These are phyloP conservation scores for Todiramphus saurophagus DNA, from an alignment of 2,113 vertebrate species.

Conservation along the genomic window DNA sequence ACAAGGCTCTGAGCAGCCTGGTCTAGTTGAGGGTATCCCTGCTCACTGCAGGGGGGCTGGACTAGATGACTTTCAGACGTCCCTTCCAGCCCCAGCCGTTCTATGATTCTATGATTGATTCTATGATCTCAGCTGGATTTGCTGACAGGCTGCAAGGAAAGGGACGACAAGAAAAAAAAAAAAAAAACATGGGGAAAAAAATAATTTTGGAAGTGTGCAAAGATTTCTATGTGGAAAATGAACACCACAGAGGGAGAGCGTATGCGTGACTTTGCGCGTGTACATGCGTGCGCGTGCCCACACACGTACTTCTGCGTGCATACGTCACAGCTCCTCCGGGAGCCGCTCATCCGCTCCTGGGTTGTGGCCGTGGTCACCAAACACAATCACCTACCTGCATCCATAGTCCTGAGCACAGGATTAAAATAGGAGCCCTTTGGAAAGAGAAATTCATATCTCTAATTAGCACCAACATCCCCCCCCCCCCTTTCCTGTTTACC, in stretches of 20 bases:
- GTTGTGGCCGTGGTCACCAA: background rate
- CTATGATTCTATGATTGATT: too few relatives aligned
- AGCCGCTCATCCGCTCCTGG: background rate
- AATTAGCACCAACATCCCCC: constrained; percentile 21
- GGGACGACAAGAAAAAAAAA: background rate
- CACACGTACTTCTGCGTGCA: fast-evolving
- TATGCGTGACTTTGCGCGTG: background rate
- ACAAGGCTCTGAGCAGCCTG: too few relatives aligned
- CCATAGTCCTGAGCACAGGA: background rate
- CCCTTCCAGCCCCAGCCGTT: too few relatives aligned
- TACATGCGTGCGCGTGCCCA: background rate
- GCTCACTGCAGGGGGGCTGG: too few relatives aligned
- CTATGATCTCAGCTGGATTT: background rate
- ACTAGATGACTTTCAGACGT: too few relatives aligned
- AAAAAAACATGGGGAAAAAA: fast-evolving
- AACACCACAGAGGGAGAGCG: fast-evolving
- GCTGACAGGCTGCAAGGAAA: background rate
- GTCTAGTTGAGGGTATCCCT: too few relatives aligned
- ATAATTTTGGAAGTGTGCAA: background rate
- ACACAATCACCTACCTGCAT: background rate
- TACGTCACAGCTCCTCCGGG: background rate
- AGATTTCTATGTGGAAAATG: background rate
- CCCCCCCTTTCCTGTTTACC: constrained; percentile 39
- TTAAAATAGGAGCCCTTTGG: background rate
- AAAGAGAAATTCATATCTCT: background rate